A percentile compares a stretch with the other conserved stretches of the same genome.
These are phyloP conservation scores for Seira musarum DNA, from an alignment of 2,888 invertebrate genomes.

Conservation along the genomic window DNA sequence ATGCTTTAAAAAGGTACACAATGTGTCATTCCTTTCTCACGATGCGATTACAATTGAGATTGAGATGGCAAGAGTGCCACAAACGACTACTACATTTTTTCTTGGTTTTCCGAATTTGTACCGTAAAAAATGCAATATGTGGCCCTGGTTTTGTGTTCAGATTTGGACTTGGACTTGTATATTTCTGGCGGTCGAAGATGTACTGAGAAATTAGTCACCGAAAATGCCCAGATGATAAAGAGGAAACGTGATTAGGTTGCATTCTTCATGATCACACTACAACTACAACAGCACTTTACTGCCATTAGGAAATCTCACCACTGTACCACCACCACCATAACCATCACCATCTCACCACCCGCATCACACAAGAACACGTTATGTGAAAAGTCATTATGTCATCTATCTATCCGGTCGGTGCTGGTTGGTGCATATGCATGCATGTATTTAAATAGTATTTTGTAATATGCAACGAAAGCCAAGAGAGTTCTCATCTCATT, in stretches of 20 bases:
- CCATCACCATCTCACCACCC: slow-evolving; percentile 41
- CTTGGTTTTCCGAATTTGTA: background rate
- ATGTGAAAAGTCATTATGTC: background rate
- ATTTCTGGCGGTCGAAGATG: no score
- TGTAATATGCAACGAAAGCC: no score
- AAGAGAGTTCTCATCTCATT: no score
- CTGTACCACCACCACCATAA: no score
- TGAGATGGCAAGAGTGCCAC: background rate
- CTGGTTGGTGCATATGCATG: no score
- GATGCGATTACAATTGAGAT: background rate
- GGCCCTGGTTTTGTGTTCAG: background rate
- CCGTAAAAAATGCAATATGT: background rate
- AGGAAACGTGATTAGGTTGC: slow-evolving; percentile 40
- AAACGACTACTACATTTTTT: background rate
- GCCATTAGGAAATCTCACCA: no score
- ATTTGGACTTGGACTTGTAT: no score
- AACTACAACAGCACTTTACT: background rate
- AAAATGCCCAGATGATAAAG: slow-evolving; percentile 18
- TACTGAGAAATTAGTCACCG: slow-evolving; percentile 13
- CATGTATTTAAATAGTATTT: no score
- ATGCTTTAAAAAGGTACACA: slow-evolving; percentile 8
- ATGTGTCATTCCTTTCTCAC: background rate
- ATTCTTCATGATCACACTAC: slow-evolving; percentile 7
- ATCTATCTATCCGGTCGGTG: no score
- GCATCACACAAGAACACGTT: slow-evolving; percentile 33